A percentile compares a stretch with the other conserved stretches of the same genome.
phyloP scores from a whole-genome alignment of 2,797 vertebrate genomes.

The Channallabes apus region DNA sequence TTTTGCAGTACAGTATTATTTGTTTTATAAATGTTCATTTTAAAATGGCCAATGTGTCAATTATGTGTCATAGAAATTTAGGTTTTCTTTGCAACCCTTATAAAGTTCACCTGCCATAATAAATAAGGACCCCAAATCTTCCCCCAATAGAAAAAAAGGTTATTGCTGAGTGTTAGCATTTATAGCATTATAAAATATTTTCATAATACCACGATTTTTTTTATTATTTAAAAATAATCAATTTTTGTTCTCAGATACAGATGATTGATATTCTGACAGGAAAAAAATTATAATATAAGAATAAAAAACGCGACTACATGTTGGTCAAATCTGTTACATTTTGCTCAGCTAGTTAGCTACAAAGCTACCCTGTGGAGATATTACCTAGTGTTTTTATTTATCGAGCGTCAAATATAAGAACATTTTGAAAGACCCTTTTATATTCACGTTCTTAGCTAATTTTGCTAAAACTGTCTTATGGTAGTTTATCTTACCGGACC shows the following conservation, averaged over 20 bases:
- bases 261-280: background rate
- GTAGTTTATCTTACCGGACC: background rate
- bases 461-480: background rate
- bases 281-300: background rate
- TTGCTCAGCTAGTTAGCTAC: background rate
- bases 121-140: too few species aligned
- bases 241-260: background rate
- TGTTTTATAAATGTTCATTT: background rate
- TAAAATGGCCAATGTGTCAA: background rate
- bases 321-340: background rate
- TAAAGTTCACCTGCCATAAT: background rate
- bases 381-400: background rate
- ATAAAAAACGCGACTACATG: background rate
- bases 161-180: too few species aligned
- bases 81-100: background rate
- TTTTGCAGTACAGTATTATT: too few species aligned
- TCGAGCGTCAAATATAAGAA: background rate
- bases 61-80: background rate
- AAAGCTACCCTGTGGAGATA: background rate
- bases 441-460: background rate
- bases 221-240: too few species aligned
- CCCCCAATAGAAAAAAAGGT: too few species aligned
- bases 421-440: background rate
- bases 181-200: too few species aligned
- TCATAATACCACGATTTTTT: too few species aligned